phyloP scores from a whole-genome alignment of 2,797 vertebrate genomes.

The Diglossa cyanea region DNA sequence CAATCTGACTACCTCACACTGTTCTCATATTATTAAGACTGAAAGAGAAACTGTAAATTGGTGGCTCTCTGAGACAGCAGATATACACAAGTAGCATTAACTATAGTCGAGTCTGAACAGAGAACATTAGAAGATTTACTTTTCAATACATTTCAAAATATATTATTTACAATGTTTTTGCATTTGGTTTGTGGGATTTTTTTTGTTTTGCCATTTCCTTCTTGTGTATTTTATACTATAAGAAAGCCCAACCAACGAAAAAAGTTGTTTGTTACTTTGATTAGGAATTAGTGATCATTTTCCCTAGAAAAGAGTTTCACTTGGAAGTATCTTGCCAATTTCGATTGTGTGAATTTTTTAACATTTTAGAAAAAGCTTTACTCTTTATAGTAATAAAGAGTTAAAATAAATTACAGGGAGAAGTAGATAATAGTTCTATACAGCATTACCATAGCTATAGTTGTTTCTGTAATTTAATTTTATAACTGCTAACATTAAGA shows the following conservation, averaged over 20 bases:
- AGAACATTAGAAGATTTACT: background rate
- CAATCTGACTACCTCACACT: background rate
- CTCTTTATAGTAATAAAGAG: background rate
- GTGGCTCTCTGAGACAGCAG: background rate
- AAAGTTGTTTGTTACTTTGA: accelerated
- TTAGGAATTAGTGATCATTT: background rate
- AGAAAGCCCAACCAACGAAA: accelerated
- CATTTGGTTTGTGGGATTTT: background rate
- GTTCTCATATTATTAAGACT: background rate
- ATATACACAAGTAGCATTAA: background rate
- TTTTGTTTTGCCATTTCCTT: background rate
- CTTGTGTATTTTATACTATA: background rate
- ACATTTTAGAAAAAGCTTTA: background rate
- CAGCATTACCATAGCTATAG: background rate
- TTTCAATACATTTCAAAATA: background rate
- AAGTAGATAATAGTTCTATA: background rate
- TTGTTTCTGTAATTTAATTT: background rate
- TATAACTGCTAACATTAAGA: background rate
- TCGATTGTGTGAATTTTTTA: background rate
- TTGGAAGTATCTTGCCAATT: background rate
- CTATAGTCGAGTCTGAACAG: accelerated
- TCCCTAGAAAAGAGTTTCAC: background rate
- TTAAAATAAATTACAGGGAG: background rate
- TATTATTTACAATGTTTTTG: background rate
- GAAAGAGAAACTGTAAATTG: background rate